Percentiles rank a stretch among this genome's conserved stretches.
phyloP scores from a whole-genome alignment of 2,797 vertebrate species.

The Poecile montanus region DNA sequence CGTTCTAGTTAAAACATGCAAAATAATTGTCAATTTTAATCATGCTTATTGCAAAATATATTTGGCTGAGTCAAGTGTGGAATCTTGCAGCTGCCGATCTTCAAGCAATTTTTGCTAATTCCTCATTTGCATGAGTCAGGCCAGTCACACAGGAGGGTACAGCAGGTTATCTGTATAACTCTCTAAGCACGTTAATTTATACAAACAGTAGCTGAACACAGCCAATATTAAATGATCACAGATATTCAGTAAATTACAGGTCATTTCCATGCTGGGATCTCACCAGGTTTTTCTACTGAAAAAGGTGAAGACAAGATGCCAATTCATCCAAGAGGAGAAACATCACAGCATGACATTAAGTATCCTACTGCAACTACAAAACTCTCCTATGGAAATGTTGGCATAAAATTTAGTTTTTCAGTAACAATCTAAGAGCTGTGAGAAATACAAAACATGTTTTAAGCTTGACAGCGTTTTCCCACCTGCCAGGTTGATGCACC shows the following conservation, averaged over 20 bases:
- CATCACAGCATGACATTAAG: slow-evolving; percentile 20
- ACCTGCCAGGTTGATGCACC: background rate
- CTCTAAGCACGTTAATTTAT: background rate
- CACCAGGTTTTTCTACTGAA: slow-evolving; percentile 38
- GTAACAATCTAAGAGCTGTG: background rate
- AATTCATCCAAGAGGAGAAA: slow-evolving; percentile 36
- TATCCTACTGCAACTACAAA: slow-evolving; percentile 11
- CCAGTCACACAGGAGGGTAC: background rate
- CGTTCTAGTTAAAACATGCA: background rate
- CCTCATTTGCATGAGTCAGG: background rate
- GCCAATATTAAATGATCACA: background rate
- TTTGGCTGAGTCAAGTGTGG: background rate
- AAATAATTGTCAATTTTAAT: background rate
- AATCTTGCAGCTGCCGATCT: slow-evolving; percentile 6
- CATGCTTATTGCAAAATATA: background rate
- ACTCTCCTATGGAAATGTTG: background rate
- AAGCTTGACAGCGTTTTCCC: background rate
- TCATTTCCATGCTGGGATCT: slow-evolving; percentile 36
- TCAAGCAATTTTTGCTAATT: background rate
- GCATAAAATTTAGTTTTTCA: slow-evolving; percentile 1
- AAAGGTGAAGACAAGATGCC: slow-evolving; percentile 29
- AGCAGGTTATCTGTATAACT: background rate
- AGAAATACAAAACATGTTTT: background rate
- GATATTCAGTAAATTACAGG: background rate
- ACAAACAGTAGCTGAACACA: background rate